Percentiles rank a stretch among this genome's conserved stretches.
Evolutionary conservation across 2,797 vertebrate species (phyloP).

Genomic region (Carapus acus): DNA sequence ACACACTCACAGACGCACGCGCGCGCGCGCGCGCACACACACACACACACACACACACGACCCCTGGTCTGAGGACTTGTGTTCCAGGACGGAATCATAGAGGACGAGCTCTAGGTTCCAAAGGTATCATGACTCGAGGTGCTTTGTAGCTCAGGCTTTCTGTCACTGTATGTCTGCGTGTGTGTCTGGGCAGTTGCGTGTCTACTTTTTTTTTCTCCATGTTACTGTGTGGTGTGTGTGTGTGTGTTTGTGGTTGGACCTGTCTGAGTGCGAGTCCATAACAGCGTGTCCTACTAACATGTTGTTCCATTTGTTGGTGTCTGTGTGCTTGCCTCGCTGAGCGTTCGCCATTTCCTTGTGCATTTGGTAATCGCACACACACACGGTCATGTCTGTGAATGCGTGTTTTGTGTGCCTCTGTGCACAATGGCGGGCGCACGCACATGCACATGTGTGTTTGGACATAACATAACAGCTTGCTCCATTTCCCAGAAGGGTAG

Average conservation of each 20-base stretch:
- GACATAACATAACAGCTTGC: slow-evolving; percentile 39
- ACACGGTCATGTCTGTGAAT: slow-evolving; percentile 8
- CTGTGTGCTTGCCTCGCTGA: not conserved
- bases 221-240: not conserved
- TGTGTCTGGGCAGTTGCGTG: slow-evolving; percentile 44
- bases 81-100: slow-evolving; percentile 43
- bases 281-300: too few relatives aligned
- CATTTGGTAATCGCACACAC: slow-evolving; percentile 1
- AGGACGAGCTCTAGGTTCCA: too few relatives aligned
- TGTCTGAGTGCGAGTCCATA: not conserved
- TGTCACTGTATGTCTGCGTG: slow-evolving; percentile 44
- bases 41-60: slow-evolving; percentile 31
- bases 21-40: slow-evolving; percentile 18
- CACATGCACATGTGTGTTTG: slow-evolving; percentile 16
- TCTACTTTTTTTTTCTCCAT: slow-evolving; percentile 28
- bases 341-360: not conserved
- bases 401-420: slow-evolving; percentile 2
- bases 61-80: slow-evolving; percentile 33
- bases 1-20: slow-evolving; percentile 29
- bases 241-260: not conserved
- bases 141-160: slow-evolving; percentile 39
- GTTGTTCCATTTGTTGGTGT: too few relatives aligned
- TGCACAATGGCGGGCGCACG: not conserved
- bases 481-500: slow-evolving; percentile 59
- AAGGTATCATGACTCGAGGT: slow-evolving; percentile 57